Conservation (phyloP, 2,888 invertebrate species). For the Drosophila algonquin region DNA sequence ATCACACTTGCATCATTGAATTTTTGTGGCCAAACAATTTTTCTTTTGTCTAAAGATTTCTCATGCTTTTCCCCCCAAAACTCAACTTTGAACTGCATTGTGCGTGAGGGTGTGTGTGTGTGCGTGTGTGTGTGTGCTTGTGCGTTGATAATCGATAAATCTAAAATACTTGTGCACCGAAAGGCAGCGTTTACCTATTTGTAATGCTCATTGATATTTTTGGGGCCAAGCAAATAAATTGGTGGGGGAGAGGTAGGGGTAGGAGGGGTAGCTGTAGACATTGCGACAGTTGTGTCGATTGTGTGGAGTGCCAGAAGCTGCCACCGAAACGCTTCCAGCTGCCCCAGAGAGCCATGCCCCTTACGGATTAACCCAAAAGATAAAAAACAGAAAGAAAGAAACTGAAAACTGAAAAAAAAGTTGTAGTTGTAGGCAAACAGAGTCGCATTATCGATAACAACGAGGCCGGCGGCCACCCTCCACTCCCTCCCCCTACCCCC, state of each 20-base stretch:
- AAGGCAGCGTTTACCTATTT: slow-evolving; percentile 53
- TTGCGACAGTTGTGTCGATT: slow-evolving; percentile 62
- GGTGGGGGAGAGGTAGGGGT: slow-evolving; percentile 9
- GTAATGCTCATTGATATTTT: slow-evolving; percentile 51
- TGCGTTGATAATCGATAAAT: slow-evolving; percentile 72
- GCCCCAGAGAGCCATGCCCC: slow-evolving; percentile 13
- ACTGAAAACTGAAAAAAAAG: not conserved
- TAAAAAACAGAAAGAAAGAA: slow-evolving; percentile 30
- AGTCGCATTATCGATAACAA: slow-evolving; percentile 62
- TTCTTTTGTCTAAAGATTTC: slow-evolving; percentile 42
- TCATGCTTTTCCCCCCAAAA: slow-evolving; percentile 31
- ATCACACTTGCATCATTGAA: slow-evolving; percentile 51
- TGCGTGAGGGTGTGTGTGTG: slow-evolving; percentile 20
- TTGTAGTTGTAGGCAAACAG: slow-evolving; percentile 37
- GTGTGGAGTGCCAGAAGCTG: slow-evolving; percentile 14
- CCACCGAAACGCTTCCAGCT: slow-evolving; percentile 51
- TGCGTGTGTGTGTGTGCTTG: slow-evolving; percentile 20
- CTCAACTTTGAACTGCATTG: slow-evolving; percentile 51
- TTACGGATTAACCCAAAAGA: slow-evolving; percentile 49
- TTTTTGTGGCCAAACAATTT: slow-evolving; percentile 36
- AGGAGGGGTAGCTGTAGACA: slow-evolving; percentile 39
- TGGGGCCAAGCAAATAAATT: slow-evolving; percentile 49
- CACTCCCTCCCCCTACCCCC: not conserved
- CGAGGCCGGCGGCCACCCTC: not conserved
- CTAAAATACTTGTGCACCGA: slow-evolving; percentile 34